A percentile compares a stretch with the other conserved stretches of the same genome.
Evolutionary conservation across 2,113 vertebrate species (phyloP).

Genomic region (Gopherus flavomarginatus): DNA sequence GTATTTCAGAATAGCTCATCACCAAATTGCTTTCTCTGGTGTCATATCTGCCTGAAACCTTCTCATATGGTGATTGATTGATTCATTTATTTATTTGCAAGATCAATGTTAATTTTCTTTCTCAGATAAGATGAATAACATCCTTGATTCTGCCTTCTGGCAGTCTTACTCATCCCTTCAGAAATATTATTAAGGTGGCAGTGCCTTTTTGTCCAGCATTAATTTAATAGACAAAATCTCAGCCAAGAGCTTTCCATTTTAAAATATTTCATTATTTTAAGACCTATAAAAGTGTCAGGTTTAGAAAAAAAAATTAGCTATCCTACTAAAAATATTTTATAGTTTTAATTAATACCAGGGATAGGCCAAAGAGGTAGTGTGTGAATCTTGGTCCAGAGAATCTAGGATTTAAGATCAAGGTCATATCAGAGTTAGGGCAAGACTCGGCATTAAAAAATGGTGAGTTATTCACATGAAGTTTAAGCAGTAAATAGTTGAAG

Average conservation of each 20-base stretch:
- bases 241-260: background rate
- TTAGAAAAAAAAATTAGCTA: background rate
- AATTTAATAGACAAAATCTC: background rate
- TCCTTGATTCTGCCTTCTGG: background rate
- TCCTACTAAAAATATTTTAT: background rate
- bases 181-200: background rate
- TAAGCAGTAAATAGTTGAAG: background rate
- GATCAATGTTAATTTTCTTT: constrained; percentile 9
- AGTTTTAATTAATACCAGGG: background rate
- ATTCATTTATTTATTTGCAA: constrained; percentile 10
- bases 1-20: background rate
- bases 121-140: background rate
- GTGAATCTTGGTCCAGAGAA: background rate
- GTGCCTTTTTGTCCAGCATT: background rate
- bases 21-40: background rate
- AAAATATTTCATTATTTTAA: background rate
- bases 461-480: background rate
- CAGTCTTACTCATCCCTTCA: background rate
- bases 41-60: background rate
- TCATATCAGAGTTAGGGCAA: background rate
- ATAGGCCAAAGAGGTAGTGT: background rate
- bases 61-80: background rate
- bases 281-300: background rate
- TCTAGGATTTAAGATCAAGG: background rate
- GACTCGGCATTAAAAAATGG: background rate